Conservation (phyloP, 2,888 invertebrate genomes). For the Scaptomyza polygonia region DNA sequence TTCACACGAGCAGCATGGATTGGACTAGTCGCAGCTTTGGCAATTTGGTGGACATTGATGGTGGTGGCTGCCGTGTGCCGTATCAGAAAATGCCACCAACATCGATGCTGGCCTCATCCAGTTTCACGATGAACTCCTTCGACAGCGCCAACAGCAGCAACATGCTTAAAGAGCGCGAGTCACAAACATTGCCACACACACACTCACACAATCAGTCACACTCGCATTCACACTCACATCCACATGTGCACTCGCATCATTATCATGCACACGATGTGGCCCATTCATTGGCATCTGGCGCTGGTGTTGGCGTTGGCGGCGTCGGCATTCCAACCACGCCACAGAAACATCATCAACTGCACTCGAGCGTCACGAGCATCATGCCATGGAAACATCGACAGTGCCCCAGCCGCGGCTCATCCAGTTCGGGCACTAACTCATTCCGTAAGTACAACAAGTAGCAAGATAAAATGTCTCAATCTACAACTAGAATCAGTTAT, state of each 20-base stretch:
- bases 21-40: conserved; percentile 80
- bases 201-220: conserved; percentile 22
- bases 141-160: conserved; percentile 73
- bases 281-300: conserved; percentile 59
- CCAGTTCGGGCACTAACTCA: conserved; percentile 84
- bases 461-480: too few relatives aligned
- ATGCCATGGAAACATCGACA: conserved; percentile 85
- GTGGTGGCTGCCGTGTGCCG: conserved; percentile 72
- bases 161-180: conserved; percentile 81
- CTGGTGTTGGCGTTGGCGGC: conserved; percentile 36
- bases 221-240: conserved; percentile 17
- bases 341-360: conserved; percentile 80
- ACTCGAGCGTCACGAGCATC: conserved; percentile 81
- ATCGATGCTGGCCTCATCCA: conserved; percentile 67
- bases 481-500: too few relatives aligned
- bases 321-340: conserved; percentile 64
- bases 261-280: conserved; percentile 63
- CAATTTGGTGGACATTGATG: conserved; percentile 80
- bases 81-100: conserved; percentile 80
- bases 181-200: conserved; percentile 46
- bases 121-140: conserved; percentile 75
- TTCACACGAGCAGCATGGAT: conserved; percentile 76
- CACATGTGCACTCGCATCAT: conserved; percentile 63
- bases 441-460: conserved; percentile 81
- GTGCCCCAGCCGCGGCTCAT: conserved; percentile 84